A percentile compares a stretch with the other conserved stretches of the same genome.
phyloP scores from a whole-genome alignment of 2,888 invertebrate species.

The Amphiduros pacificus region DNA sequence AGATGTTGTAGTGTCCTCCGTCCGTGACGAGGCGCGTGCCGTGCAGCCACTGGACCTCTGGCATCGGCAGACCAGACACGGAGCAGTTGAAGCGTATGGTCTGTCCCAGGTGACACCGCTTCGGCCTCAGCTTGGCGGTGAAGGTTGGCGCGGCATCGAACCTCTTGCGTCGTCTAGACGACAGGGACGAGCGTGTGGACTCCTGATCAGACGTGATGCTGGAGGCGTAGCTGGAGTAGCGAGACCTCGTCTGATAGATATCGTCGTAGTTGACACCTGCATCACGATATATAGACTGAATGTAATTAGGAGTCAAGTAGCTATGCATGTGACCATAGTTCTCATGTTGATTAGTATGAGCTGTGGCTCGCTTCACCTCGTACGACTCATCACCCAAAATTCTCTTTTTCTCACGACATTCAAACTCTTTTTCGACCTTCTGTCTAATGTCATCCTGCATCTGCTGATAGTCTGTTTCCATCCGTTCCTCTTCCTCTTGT shows the following conservation, averaged over 20 bases:
- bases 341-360: not conserved
- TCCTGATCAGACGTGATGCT: slow-evolving; percentile 23
- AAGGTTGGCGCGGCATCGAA: slow-evolving; percentile 26
- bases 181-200: slow-evolving; percentile 19
- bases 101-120: slow-evolving; percentile 24
- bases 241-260: slow-evolving; percentile 19
- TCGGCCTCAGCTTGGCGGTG: slow-evolving; percentile 28
- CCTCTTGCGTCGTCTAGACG: not conserved
- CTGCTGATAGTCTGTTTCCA: not conserved
- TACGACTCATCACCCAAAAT: not conserved
- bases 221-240: slow-evolving; percentile 4
- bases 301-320: not conserved
- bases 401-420: slow-evolving; percentile 9
- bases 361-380: slow-evolving; percentile 3
- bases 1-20: slow-evolving; percentile 17
- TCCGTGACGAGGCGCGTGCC: slow-evolving; percentile 19
- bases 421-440: slow-evolving; percentile 24
- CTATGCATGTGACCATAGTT: slow-evolving; percentile 8
- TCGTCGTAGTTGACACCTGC: slow-evolving; percentile 29
- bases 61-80: slow-evolving; percentile 28
- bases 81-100: slow-evolving; percentile 31
- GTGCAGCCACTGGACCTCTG: slow-evolving; percentile 29
- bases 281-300: slow-evolving; percentile 4
- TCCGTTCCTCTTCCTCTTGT: not conserved
- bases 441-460: slow-evolving; percentile 6